Conservation (phyloP, 2,888 invertebrate genomes). For the Liopterus haemorrhoidalis region DNA sequence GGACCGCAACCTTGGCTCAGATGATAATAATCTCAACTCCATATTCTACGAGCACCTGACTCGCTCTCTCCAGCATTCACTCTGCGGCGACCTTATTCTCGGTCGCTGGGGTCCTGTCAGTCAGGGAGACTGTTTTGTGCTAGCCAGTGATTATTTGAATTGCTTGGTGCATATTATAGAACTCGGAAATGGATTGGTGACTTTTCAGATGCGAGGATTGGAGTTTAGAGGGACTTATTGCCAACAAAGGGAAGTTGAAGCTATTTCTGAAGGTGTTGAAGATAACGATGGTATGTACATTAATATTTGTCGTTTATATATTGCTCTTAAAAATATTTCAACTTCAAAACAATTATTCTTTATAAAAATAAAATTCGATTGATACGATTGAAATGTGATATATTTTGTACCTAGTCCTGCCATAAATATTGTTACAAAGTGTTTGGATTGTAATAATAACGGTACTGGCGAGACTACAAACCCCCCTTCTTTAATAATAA, state of each 20-base stretch:
- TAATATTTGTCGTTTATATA: constrained; percentile 2
- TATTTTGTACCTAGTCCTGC: too few relatives aligned
- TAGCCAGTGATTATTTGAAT: constrained; percentile 97
- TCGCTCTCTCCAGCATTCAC: constrained; percentile 87
- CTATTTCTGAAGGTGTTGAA: constrained; percentile 94
- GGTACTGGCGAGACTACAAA: too few relatives aligned
- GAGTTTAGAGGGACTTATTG: constrained; percentile 99
- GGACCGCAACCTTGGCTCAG: constrained; percentile 86
- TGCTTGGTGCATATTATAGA: constrained; percentile 97
- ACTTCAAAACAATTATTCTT: neutral
- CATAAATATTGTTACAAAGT: too few relatives aligned
- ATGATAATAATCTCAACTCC: constrained; percentile 97
- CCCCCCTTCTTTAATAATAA: too few relatives aligned
- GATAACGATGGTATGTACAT: constrained; percentile 76
- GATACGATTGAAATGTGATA: neutral
- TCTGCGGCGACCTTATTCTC: constrained; percentile 87
- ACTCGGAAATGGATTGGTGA: constrained; percentile 94
- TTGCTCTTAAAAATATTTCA: neutral
- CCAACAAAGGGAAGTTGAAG: constrained; percentile 97
- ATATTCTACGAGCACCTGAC: constrained; percentile 99
- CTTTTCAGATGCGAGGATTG: constrained; percentile 94
- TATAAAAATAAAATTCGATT: neutral
- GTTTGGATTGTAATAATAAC: too few relatives aligned
- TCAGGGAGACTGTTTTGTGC: constrained; percentile 96
- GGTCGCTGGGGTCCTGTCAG: constrained; percentile 95